Base-by-base conservation (phyloP, 1,140 invertebrate species). In the Brachionus angularis region DNA sequence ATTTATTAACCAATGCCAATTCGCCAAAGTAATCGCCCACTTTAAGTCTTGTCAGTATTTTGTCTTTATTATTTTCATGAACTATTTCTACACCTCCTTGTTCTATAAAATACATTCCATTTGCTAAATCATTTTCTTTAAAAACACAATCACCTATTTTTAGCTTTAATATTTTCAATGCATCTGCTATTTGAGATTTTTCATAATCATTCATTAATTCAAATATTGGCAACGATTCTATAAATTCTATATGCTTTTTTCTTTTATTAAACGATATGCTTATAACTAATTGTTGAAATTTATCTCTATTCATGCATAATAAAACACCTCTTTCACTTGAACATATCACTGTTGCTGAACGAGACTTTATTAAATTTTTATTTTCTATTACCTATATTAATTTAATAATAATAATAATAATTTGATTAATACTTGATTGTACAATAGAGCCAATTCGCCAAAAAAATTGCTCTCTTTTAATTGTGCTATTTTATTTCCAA, bases 71-170 rank as follows among this genome's bases (percentile, higher is more conserved):
- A 12, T 75, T 62, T 8, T 74, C 71, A 5, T 76, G 75, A 52
- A 53, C 55, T 29, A 61, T 29, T 29, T 36, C 76, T 93, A 92
- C 87, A 44, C 86, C 84, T 47, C 92, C 92, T 74, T 90, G 87
- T 83, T 95, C 91, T 42, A 96, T 87, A 82, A 96, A 93, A 83
- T 91, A 94, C 91, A 94, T 93, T 61, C 91, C 91, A 81, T 93
- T 89, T 50, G 91, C 92, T 7, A 84, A 85, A 78, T 94, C 91
- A 16, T 91, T 91, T 58, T 73, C 91, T 76, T 87, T 87, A 75
- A 96, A 93, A 77, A 95, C 93, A 75, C 86, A 83, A 73, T 91
- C 87, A 47, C 87, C 88, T 75, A 87, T 83, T 31, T 81, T 78
- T 79, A 87, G 90, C 23, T 85, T 84, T 78, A 88, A 88, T n/a